phyloP scores from a whole-genome alignment of 2,888 invertebrate species.

The Lomographa bimaculata region DNA sequence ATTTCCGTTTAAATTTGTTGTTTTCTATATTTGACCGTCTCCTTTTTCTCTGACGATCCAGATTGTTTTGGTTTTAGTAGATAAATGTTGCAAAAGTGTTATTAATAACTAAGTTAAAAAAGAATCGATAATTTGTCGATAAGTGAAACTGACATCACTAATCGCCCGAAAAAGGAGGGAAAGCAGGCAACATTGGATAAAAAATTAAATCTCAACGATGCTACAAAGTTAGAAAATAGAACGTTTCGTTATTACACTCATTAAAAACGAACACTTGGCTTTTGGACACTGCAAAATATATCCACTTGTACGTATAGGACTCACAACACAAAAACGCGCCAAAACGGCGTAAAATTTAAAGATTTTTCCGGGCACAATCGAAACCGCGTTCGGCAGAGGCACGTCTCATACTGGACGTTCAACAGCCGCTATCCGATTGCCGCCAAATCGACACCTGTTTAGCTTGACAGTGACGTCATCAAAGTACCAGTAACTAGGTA shows the following conservation, averaged over 20 bases:
- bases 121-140: constrained; percentile 16
- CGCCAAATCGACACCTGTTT: constrained; percentile 35
- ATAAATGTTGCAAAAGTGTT: no score
- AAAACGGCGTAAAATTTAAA: no score
- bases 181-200: constrained; percentile 13
- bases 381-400: constrained; percentile 22
- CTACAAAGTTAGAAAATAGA: constrained; percentile 10
- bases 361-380: no score
- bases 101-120: no score
- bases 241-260: not conserved
- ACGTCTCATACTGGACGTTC: constrained; percentile 41
- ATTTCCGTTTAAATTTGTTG: not conserved
- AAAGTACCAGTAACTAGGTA: constrained; percentile 19
- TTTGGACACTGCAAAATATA: no score
- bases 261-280: not conserved
- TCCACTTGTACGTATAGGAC: no score
- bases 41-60: no score
- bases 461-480: constrained; percentile 31
- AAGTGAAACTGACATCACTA: constrained; percentile 21
- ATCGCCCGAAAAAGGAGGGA: constrained; percentile 5
- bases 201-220: constrained; percentile 18
- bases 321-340: no score
- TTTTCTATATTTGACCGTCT: no score
- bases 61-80: no score
- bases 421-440: no score